Evolutionary conservation across 2,113 vertebrate species (phyloP), one percentile per base, ranked within the genome.

Genomic region (Notarius lentiginosus): DNA sequence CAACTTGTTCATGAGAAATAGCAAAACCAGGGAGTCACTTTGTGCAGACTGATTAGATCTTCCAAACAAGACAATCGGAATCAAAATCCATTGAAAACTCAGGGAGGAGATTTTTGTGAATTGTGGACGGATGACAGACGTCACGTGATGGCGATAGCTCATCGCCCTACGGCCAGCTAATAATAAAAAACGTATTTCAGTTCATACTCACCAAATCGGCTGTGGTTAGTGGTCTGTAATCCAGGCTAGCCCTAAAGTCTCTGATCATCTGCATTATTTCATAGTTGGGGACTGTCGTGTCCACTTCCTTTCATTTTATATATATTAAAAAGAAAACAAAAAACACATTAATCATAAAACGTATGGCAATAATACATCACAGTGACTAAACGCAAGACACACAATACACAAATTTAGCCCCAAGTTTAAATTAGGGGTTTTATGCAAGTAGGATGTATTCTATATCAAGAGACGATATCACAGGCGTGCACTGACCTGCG

Each of bases 211-310:
- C 98, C 92, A 97, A 93, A 94, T 99, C 98, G 86, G 98, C 95
- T 87, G 97, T 96, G 89, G 97, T 99, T 91, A 99, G 92, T 4
- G 98, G 98, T 92, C 97, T 96, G 88, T 99, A 99, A 94, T 99
- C 97, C 91, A 99, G 93, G 93, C 96, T 99, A 90, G 94, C 97
- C 93, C 98, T 95, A 92, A 99, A 99, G 92, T 99, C 98, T 95
- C 96, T 95, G 94, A 99, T 99, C 98, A 99, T 99, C 92, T 97
- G 98, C 97, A 99, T 95, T 91, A 99, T 99, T 95, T 99, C 98
- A 91, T 97, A 99, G 94, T 99, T 99, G 81, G 98, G 98, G 88
- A 99, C 95, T 90, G 98, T 99, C 87, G 98, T 96, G 89, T 99
- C 98, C 91, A 98, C 96, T 90, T 99, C 98, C 98, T 99, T 90